Conservation (phyloP, 2,113 vertebrate genomes). For the Aegypius monachus region DNA sequence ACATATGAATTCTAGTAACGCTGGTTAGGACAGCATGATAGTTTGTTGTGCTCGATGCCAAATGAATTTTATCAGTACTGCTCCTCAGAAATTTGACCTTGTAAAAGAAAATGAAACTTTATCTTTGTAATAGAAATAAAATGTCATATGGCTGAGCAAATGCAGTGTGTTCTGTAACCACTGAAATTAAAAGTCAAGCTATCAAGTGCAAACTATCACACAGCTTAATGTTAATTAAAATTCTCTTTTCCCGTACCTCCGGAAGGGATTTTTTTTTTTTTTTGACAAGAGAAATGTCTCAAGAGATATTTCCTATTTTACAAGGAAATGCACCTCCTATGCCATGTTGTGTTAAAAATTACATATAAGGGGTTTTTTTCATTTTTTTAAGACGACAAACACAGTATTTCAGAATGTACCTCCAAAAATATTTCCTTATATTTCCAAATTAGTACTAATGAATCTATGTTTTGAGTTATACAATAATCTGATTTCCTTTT, state of each 20-base stretch:
- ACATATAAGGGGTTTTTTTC: rapidly evolving
- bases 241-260: not conserved
- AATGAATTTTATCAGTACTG: slow-evolving; percentile 29
- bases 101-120: slow-evolving; percentile 41
- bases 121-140: slow-evolving; percentile 38
- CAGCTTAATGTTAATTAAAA: slow-evolving; percentile 48
- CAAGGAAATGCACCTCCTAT: not conserved
- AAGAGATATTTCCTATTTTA: not conserved
- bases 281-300: not conserved
- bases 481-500: not conserved
- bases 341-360: not conserved
- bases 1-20: slow-evolving; percentile 27
- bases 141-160: slow-evolving; percentile 52
- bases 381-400: not conserved
- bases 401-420: not conserved
- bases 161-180: not conserved
- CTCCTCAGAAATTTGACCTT: slow-evolving; percentile 54
- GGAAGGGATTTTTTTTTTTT: not conserved
- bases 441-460: not conserved
- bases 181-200: slow-evolving; percentile 54
- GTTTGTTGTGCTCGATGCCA: not conserved
- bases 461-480: not conserved
- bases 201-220: slow-evolving; percentile 14
- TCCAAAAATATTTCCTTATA: not conserved
- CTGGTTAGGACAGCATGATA: slow-evolving; percentile 28